Base-by-base conservation (phyloP, 2,113 vertebrate genomes). In the Indicator indicator region DNA sequence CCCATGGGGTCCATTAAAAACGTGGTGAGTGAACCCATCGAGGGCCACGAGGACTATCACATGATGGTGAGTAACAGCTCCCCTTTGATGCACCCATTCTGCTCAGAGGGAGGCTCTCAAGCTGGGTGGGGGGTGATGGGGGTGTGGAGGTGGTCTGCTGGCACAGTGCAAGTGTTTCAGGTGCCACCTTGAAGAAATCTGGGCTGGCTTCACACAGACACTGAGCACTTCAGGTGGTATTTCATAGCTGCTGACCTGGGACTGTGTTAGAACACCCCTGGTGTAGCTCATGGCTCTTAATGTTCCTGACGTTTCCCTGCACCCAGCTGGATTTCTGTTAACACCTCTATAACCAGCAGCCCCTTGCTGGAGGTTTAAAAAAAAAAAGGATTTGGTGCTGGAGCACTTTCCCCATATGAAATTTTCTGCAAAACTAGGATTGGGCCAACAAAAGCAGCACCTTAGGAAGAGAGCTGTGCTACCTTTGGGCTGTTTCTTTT, bases 1-100 rank as follows among this genome's bases (percentile, higher is more conserved):
- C 99, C 99, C 42, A 99, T 99, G 99, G 99, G 99, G 92, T 99
- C 99, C 97, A 99, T 99, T 97, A 99, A 99, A 98, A 99, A 99
- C 81, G 99, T 99, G 98, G 98, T 99, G 97, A 99, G 98, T 97
- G 99, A 99, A 97, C 98, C 99, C 95, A 99, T 99, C 81, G 99
- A 99, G 98, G 99, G 98, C 96, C 98, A 99, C 12, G 99, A 99
- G 65, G 99, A 99, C 97, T 99, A 99, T 98, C 98, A 99, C 98
- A 99, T 99, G 99, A 99, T 99, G 99, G 99, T 99, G 98, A 98
- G 98, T 97, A 94, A 63, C 0, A 1, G 44, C 44, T 91, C 84
- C 54, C 6, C 81, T 86, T 76, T 50, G 14, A 40, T 91, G 67
- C 75, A 48, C 8, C n/a, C 83, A 30, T 5, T 67, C 33, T 42